Evolutionary conservation across 2,113 vertebrate species (phyloP).

Genomic region (Podiceps cristatus): DNA sequence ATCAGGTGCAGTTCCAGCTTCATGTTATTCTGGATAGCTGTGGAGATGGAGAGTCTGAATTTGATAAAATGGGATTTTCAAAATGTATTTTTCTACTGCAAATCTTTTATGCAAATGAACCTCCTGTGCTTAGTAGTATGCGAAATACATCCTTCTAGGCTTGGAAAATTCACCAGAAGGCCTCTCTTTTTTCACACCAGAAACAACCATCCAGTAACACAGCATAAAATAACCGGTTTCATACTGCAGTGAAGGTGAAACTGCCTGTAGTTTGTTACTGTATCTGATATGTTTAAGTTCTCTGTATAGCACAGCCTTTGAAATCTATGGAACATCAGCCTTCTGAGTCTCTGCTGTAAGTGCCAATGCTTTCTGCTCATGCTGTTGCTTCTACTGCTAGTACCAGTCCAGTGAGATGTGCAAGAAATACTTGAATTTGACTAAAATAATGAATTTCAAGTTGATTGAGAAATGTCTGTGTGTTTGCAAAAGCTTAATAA

Average conservation of each 20-base stretch:
- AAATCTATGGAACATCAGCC: constrained; percentile 30
- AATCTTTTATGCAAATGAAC: constrained; percentile 42
- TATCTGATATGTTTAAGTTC: neutral
- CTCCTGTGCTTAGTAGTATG: constrained; percentile 9
- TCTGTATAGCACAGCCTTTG: constrained; percentile 15
- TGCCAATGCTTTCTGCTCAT: neutral
- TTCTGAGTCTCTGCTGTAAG: neutral
- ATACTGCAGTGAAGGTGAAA: neutral
- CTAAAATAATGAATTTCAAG: neutral
- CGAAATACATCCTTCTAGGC: neutral
- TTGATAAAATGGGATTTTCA: constrained; percentile 12
- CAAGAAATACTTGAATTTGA: constrained; percentile 35
- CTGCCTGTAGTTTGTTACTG: neutral
- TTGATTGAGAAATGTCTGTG: constrained; percentile 3
- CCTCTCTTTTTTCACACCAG: constrained; percentile 33
- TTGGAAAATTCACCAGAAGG: constrained; percentile 33
- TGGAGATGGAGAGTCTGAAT: neutral
- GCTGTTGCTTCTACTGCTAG: constrained; percentile 15
- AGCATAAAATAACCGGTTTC: constrained; percentile 16
- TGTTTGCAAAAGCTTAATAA: constrained; percentile 52
- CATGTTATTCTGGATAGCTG: neutral
- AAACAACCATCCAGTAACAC: constrained; percentile 1
- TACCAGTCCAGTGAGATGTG: neutral
- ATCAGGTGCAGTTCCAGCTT: neutral
- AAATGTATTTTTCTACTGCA: constrained; percentile 42